Conservation (phyloP, 2,113 vertebrate genomes). For the Saccopteryx bilineata region DNA sequence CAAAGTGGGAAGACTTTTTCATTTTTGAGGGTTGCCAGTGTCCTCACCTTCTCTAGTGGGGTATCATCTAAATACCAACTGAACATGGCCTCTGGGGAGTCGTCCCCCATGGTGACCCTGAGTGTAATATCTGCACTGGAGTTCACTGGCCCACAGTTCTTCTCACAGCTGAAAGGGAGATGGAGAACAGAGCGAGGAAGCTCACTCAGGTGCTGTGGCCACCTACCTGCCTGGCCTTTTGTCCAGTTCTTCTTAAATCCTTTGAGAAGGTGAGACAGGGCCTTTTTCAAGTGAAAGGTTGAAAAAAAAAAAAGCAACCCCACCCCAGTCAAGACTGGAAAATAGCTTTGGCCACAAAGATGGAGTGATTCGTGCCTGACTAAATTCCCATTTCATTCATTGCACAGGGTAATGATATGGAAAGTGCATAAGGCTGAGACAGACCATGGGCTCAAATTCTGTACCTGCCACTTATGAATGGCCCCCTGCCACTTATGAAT, state of each 20-base stretch:
- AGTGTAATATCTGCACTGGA: constrained; percentile 73
- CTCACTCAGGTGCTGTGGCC: fast-evolving
- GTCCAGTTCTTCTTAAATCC: neutral
- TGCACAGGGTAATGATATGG: too few relatives aligned
- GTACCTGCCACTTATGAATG: neutral
- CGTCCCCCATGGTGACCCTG: constrained; percentile 76
- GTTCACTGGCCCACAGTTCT: constrained; percentile 85
- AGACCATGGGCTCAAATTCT: neutral
- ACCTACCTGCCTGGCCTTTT: neutral
- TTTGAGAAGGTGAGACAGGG: neutral
- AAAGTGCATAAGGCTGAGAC: neutral
- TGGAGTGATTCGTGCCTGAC: neutral
- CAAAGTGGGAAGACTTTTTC: too few relatives aligned
- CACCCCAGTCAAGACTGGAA: neutral
- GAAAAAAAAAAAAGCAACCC: neutral
- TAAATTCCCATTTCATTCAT: neutral
- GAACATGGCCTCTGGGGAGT: constrained; percentile 56
- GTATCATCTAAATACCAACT: constrained; percentile 88
- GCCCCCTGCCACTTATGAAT: neutral
- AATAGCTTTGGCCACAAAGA: too few relatives aligned
- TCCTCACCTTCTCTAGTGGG: constrained; percentile 85
- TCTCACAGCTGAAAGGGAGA: constrained; percentile 86
- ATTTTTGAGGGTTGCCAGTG: neutral
- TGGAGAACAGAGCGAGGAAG: neutral
- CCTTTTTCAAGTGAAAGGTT: neutral